Percentiles rank a stretch among this genome's conserved stretches.
These are phyloP conservation scores for Sylvia atricapilla DNA, from an alignment of 2,113 vertebrate species.

Conservation along the genomic window DNA sequence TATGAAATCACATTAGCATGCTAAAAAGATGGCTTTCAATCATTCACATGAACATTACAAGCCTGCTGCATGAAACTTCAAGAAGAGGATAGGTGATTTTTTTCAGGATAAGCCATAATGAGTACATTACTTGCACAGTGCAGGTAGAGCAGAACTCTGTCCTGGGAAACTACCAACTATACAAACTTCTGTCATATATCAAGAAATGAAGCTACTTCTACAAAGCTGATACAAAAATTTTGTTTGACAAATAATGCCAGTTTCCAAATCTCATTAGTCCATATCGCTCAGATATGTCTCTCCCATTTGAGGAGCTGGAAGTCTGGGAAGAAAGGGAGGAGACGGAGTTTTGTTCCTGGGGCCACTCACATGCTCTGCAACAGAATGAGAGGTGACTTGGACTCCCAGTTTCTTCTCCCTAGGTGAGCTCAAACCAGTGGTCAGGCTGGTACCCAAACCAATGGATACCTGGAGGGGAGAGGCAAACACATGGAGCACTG, in stretches of 20 bases:
- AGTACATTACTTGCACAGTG: not conserved
- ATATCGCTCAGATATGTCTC: not conserved
- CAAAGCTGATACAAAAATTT: not conserved
- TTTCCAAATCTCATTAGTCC: not conserved
- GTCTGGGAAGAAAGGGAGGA: not conserved
- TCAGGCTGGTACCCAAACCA: not conserved
- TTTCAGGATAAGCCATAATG: not conserved
- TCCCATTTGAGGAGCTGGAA: not conserved
- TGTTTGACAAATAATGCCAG: not conserved
- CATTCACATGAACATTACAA: not conserved
- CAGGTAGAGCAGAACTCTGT: not conserved
- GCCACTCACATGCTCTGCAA: accelerated
- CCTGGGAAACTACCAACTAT: not conserved
- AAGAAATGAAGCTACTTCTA: not conserved
- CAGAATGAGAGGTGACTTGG: not conserved
- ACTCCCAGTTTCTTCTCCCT: not conserved
- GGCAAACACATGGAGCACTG: not conserved
- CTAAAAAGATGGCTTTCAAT: conserved; percentile 30
- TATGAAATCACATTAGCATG: conserved; percentile 32
- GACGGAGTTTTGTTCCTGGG: not conserved
- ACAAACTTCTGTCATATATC: not conserved
- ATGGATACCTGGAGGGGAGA: not conserved
- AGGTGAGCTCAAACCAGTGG: accelerated
- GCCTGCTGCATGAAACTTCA: not conserved
- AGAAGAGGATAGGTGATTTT: not conserved